phyloP scores from a whole-genome alignment of 2,797 vertebrate species.

The Huso huso region DNA sequence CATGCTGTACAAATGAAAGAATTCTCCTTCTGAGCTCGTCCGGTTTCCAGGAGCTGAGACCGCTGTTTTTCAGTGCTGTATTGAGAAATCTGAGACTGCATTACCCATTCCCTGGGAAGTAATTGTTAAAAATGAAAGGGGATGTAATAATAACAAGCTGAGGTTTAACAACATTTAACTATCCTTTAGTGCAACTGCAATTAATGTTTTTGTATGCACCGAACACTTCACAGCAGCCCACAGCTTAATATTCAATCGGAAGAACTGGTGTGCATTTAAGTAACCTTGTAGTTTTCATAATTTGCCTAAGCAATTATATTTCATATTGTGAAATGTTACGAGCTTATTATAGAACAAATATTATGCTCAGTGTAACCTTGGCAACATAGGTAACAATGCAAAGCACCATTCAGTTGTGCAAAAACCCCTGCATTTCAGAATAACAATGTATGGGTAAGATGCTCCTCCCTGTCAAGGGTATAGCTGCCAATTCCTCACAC shows the following conservation, averaged over 20 bases:
- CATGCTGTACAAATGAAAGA: no score
- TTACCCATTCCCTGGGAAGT: no score
- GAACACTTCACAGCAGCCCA: no score
- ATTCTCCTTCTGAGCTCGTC: no score
- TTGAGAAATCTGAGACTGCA: no score
- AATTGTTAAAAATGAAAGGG: background rate
- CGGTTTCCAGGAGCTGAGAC: no score
- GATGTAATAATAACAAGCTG: background rate
- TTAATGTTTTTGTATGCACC: background rate
- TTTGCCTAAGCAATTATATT: background rate
- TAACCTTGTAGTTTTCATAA: background rate
- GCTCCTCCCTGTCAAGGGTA: no score
- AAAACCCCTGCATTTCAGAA: background rate
- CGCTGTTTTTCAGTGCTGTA: no score
- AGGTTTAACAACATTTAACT: background rate
- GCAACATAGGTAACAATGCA: background rate
- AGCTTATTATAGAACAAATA: background rate
- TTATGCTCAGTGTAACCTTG: conserved; percentile 1
- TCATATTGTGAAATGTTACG: background rate
- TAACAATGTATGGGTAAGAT: no score
- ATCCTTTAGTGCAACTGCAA: background rate
- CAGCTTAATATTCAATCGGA: no score
- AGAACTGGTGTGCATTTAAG: background rate
- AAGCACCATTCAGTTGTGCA: background rate
- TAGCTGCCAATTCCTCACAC: no score